Evolutionary conservation across 2,888 invertebrate genomes (phyloP).

Genomic region (Abrostola triplasia): DNA sequence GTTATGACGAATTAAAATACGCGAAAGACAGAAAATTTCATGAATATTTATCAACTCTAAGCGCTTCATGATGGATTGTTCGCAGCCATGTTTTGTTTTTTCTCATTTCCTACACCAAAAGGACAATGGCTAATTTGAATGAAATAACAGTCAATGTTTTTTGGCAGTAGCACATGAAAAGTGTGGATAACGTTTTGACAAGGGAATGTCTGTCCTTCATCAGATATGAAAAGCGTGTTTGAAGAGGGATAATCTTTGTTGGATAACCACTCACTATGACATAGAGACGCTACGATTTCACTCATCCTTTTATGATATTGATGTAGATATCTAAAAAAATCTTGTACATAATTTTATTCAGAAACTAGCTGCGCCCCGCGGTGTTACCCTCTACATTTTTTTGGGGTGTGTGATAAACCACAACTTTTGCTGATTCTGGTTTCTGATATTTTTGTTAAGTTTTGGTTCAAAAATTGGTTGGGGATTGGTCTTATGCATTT

Average conservation of each 20-base stretch:
- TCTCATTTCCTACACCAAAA: conserved; percentile 24
- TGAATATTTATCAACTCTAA: conserved; percentile 44
- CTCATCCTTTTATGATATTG: neutral
- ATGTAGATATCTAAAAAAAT: neutral
- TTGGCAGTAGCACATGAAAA: conserved; percentile 5
- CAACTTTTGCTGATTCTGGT: too few relatives aligned
- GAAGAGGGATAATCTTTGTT: conserved; percentile 21
- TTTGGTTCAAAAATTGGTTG: too few relatives aligned
- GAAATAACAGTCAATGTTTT: conserved; percentile 19
- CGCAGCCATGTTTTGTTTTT: conserved; percentile 28
- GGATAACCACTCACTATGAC: neutral
- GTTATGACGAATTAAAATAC: conserved; percentile 22
- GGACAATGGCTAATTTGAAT: conserved; percentile 40
- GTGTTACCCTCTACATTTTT: too few relatives aligned
- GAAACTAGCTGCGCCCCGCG: too few relatives aligned
- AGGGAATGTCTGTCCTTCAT: conserved; percentile 18
- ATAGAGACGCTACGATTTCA: neutral
- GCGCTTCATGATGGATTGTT: conserved; percentile 34
- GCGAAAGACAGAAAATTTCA: conserved; percentile 17
- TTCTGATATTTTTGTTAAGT: too few relatives aligned
- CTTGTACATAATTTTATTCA: too few relatives aligned
- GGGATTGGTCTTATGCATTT: too few relatives aligned
- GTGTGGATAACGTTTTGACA: conserved; percentile 22
- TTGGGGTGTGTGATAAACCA: too few relatives aligned
- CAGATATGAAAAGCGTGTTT: conserved; percentile 16